Percentiles rank a stretch among this genome's conserved stretches.
Conservation (phyloP, 2,888 invertebrate species). For the Nemapogon koenigi region DNA sequence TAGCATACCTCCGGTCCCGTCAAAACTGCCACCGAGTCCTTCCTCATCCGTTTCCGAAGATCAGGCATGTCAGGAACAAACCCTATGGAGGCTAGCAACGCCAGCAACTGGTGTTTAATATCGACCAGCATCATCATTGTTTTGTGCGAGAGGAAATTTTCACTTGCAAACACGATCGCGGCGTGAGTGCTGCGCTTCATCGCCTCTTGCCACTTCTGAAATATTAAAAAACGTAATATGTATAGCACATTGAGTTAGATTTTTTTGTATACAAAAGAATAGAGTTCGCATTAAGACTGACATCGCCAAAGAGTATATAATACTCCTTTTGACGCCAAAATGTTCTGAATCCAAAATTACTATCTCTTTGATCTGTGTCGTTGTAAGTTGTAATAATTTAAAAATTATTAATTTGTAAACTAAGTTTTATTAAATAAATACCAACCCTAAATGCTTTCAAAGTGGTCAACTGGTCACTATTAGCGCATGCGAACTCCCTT, state of each 20-base stretch:
- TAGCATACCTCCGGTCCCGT: constrained; percentile 65
- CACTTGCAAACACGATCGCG: constrained; percentile 79
- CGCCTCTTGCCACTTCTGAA: constrained; percentile 80
- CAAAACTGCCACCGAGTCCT: constrained; percentile 70
- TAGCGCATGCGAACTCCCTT: constrained; percentile 76
- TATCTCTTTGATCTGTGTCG: no score
- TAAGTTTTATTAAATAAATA: no score
- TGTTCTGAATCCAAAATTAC: no score
- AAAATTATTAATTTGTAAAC: no score
- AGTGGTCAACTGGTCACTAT: constrained; percentile 90
- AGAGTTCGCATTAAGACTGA: no score
- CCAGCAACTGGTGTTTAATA: constrained; percentile 83
- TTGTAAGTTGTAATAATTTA: no score
- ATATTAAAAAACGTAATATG: no score
- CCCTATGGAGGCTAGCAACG: constrained; percentile 77
- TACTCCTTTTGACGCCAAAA: no score
- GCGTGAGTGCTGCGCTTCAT: constrained; percentile 71
- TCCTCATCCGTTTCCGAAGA: constrained; percentile 52
- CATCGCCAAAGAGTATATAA: no score
- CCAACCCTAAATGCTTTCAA: constrained; percentile 83
- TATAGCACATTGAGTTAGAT: no score
- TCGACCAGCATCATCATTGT: constrained; percentile 86
- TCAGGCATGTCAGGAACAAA: constrained; percentile 75
- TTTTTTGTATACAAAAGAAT: no score
- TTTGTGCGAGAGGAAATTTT: constrained; percentile 83